These are phyloP conservation scores for Puffinus mauretanicus DNA, from an alignment of 2,113 vertebrate genomes.

Conservation along the genomic window DNA sequence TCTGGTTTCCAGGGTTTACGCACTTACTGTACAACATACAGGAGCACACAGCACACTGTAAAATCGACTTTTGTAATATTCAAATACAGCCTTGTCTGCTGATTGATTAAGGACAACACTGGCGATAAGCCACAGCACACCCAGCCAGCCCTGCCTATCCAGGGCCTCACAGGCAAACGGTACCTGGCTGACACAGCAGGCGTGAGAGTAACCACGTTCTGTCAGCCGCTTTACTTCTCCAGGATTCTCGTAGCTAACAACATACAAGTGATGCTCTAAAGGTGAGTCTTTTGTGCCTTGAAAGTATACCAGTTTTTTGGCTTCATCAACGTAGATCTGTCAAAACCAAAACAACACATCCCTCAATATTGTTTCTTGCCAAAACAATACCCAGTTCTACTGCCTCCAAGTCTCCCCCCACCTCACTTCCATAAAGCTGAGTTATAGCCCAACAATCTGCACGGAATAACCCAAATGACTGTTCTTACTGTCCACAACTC, in stretches of 20 bases:
- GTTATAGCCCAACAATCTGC: not conserved
- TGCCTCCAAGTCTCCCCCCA: not conserved
- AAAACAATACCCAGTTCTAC: not conserved
- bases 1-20: not conserved
- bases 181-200: conserved; percentile 82
- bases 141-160: not conserved
- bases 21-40: not conserved
- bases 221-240: conserved; percentile 78
- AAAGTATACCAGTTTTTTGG: conserved; percentile 79
- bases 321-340: conserved; percentile 82
- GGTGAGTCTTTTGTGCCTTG: conserved; percentile 83
- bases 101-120: not conserved
- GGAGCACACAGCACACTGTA: not conserved
- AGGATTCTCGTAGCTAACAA: conserved; percentile 76
- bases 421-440: not conserved
- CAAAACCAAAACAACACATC: not conserved
- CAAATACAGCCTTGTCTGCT: not conserved
- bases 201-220: conserved; percentile 76
- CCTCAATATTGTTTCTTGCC: not conserved
- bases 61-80: not conserved
- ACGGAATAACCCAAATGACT: not conserved
- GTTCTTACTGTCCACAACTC: not conserved
- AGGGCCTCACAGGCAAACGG: not conserved
- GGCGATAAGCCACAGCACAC: not conserved
- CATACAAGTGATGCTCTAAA: conserved; percentile 81